Conservation (phyloP, 2,797 vertebrate species). For the Pipistrellus nathusii region DNA sequence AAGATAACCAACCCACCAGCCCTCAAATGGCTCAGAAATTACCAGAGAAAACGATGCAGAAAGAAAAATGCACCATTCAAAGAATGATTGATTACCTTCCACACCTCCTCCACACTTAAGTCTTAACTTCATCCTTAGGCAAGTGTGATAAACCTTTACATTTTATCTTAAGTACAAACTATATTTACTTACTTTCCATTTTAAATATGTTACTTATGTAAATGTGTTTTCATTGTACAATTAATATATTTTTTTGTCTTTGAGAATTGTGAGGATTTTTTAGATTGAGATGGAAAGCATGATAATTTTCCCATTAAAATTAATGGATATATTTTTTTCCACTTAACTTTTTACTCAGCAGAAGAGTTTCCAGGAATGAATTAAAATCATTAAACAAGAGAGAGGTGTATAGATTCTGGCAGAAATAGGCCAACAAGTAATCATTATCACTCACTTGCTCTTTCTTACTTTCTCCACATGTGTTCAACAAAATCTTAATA, state of each 20-base stretch:
- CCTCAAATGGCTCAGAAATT: background rate
- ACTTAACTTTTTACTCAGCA: constrained; percentile 33
- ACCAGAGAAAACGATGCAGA: background rate
- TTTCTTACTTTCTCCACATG: background rate
- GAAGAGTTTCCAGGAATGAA: constrained; percentile 34
- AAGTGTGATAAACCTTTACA: background rate
- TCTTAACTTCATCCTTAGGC: background rate
- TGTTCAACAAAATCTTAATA: background rate
- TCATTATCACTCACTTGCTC: background rate
- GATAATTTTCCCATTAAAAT: constrained; percentile 42
- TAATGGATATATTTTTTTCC: background rate
- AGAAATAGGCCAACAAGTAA: background rate
- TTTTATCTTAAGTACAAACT: background rate
- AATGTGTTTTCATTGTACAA: constrained; percentile 39
- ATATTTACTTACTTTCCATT: background rate
- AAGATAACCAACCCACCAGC: background rate
- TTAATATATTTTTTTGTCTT: constrained; percentile 16
- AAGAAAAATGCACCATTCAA: background rate
- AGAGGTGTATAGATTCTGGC: background rate
- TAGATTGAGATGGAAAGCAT: background rate
- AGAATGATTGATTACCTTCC: background rate
- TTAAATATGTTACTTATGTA: background rate
- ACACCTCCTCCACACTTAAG: background rate
- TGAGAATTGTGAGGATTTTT: background rate
- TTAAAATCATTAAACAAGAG: background rate